A percentile compares a stretch with the other conserved stretches of the same genome.
These are phyloP conservation scores for Narcine bancroftii DNA, from an alignment of 2,113 vertebrate genomes.

Conservation along the genomic window DNA sequence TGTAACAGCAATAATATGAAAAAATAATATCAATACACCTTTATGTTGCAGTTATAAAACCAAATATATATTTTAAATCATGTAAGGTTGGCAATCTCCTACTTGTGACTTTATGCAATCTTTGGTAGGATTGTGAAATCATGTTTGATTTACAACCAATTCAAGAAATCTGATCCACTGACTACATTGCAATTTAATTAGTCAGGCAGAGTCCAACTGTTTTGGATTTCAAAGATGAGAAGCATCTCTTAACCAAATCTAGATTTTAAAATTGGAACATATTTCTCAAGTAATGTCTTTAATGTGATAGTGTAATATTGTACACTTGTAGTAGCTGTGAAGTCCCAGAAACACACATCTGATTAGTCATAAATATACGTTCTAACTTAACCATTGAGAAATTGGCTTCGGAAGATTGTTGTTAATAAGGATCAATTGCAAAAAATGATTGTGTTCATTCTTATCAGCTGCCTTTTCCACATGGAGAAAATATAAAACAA, in stretches of 20 bases:
- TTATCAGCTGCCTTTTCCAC: not conserved
- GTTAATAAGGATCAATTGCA: not conserved
- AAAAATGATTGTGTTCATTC: not conserved
- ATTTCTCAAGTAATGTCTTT: not conserved
- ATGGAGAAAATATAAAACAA: not conserved
- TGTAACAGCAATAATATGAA: not conserved
- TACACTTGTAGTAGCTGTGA: not conserved
- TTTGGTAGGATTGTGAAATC: not conserved
- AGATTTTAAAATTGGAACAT: constrained; percentile 16
- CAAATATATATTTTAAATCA: constrained; percentile 15
- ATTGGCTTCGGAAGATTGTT: not conserved
- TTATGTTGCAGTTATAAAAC: not conserved
- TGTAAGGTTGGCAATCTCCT: not conserved
- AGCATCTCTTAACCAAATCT: constrained; percentile 1
- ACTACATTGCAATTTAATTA: not conserved
- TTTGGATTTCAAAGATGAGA: not conserved
- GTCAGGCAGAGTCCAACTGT: not conserved
- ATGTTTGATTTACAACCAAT: not conserved
- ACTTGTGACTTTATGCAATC: not conserved
- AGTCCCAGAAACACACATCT: not conserved
- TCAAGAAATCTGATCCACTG: constrained; percentile 14
- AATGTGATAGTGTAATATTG: not conserved
- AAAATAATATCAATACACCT: not conserved
- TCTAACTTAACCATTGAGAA: not conserved
- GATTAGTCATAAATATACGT: not conserved